Evolutionary conservation across 2,888 invertebrate species (phyloP).

Genomic region (Orchesella flavescens): DNA sequence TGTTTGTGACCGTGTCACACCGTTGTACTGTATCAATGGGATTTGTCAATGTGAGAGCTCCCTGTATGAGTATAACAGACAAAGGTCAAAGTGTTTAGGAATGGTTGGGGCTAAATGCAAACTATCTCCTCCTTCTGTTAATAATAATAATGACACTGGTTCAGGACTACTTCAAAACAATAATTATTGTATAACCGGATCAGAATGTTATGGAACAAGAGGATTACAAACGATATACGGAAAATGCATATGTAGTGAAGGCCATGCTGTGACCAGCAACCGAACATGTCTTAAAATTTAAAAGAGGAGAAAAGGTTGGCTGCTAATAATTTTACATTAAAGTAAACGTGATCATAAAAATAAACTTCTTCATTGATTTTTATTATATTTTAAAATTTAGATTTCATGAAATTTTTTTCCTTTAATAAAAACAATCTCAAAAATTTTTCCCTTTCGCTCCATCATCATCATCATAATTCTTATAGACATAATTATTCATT

Average conservation of each 20-base stretch:
- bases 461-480: not conserved
- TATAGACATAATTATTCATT: slow-evolving; percentile 3
- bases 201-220: slow-evolving; percentile 12
- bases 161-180: not conserved
- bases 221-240: slow-evolving; percentile 6
- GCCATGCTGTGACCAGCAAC: slow-evolving; percentile 15
- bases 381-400: slow-evolving; percentile 38
- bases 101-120: slow-evolving; percentile 45
- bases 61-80: slow-evolving; percentile 19
- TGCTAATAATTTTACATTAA: no score
- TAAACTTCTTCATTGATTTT: not conserved
- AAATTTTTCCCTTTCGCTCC: not conserved
- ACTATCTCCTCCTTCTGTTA: not conserved
- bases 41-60: slow-evolving; percentile 46
- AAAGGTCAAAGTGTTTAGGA: slow-evolving; percentile 10
- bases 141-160: not conserved
- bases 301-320: not conserved
- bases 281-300: slow-evolving; percentile 37
- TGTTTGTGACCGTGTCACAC: slow-evolving; percentile 15
- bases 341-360: no score
- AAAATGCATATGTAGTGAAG: slow-evolving; percentile 28
- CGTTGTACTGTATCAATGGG: slow-evolving; percentile 33
- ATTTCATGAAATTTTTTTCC: slow-evolving; percentile 23
- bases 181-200: slow-evolving; percentile 17
- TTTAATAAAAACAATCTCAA: slow-evolving; percentile 59